phyloP scores from a whole-genome alignment of 35 echinoderm and acorn worm species.

The Diadema setosum region DNA sequence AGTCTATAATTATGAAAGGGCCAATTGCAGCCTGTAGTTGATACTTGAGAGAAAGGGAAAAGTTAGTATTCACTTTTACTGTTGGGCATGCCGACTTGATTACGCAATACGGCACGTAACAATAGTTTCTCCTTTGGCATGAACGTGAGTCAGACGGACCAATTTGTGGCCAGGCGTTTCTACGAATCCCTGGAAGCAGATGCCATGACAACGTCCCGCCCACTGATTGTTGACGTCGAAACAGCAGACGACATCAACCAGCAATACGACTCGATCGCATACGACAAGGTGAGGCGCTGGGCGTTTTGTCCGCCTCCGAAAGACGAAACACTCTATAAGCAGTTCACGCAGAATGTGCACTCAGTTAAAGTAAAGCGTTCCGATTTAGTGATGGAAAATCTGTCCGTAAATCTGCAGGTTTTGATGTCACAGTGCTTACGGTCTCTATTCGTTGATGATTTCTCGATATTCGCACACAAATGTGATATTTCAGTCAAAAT shows the following conservation, averaged over 20 bases:
- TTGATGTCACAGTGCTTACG: too few relatives aligned
- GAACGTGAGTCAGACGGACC: slow-evolving; percentile 24
- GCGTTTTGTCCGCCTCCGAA: not conserved
- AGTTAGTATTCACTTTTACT: too few relatives aligned
- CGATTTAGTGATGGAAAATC: not conserved
- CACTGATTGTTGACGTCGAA: slow-evolving; percentile 63
- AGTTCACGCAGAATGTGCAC: not conserved
- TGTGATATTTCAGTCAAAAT: too few relatives aligned
- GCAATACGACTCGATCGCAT: slow-evolving; percentile 54
- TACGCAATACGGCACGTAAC: too few relatives aligned
- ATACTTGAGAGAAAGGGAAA: too few relatives aligned
- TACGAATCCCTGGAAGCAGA: slow-evolving; percentile 46
- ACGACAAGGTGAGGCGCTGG: slow-evolving; percentile 26
- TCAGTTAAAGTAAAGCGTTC: not conserved
- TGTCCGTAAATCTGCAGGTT: too few relatives aligned
- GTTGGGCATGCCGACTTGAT: too few relatives aligned
- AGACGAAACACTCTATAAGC: not conserved
- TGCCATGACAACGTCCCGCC: slow-evolving; percentile 66
- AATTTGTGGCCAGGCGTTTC: slow-evolving; percentile 57
- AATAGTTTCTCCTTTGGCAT: too few relatives aligned
- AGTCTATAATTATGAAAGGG: not conserved
- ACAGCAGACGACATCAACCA: slow-evolving; percentile 80
- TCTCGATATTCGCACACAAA: too few relatives aligned
- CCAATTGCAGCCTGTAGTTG: too few relatives aligned
- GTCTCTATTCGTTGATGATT: too few relatives aligned